Base-by-base conservation (phyloP, 2,113 vertebrate genomes). In the Ariopsis seemanni region DNA sequence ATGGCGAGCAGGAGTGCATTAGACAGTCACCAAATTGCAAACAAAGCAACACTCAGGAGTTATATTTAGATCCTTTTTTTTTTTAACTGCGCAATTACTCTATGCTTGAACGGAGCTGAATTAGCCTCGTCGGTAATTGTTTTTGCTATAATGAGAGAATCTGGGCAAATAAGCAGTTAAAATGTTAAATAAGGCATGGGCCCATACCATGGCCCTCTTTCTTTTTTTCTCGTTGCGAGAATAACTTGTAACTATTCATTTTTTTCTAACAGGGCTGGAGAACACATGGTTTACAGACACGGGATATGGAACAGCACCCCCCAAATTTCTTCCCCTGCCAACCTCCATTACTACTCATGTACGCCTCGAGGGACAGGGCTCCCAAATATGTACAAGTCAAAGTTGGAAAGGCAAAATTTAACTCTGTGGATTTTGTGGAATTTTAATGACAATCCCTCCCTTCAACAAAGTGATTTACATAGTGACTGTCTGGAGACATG, bases 381-480 rank as follows among this genome's bases (percentile, higher is more conserved):
- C 82, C 55, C 57, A 57, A 78, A 89, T 71, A 87, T 57, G 71
- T 42, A 85, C 20, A 86, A 83, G 84, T 63, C 89, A 91, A 82
- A 85, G 67, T 67, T 60, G 42, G 57, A 90, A 90, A 89, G 71
- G 86, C 84, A 89, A 85, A 89, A 91, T 90, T 86, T 91, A 91
- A 93, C 90, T 79, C 87, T 90, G 78, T 89, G 91, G 92, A 93
- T 93, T 50, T 92, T 92, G 89, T 90, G 93, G 93, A 94, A 94
- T 94, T 93, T 91, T 92, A 90, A 88, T 83, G 80, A 89, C 90
- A 92, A 91, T 93, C 93, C 90, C 91, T 92, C 89, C 91, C 87
- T 81, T 86, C 91, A 90, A 93, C 91, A 87, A 91, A 92, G 86
- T 94, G 94, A 95, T 95, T 95, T 95, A 89, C 94, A 92, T 91